Conservation (phyloP, 1,140 invertebrate species). For the Lanistes nyassanus region DNA sequence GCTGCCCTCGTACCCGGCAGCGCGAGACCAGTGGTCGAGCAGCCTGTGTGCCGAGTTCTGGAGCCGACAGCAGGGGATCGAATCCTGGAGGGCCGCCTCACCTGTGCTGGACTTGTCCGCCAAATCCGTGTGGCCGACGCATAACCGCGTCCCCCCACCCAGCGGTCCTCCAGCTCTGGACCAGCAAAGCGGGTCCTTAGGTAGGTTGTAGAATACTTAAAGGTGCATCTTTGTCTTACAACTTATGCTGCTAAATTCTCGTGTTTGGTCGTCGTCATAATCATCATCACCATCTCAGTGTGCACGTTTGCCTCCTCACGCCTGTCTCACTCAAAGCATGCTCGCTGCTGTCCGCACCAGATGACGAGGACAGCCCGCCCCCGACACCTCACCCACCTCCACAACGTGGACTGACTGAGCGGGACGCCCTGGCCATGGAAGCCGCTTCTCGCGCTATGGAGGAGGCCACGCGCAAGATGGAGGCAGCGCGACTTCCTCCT, state of each 20-base stretch:
- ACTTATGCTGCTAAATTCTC: too few relatives aligned
- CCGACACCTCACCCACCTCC: constrained; percentile 56
- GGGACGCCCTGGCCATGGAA: constrained; percentile 67
- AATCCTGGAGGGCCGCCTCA: constrained; percentile 12
- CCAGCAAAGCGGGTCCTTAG: not conserved
- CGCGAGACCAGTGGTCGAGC: constrained; percentile 13
- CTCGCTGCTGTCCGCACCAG: constrained; percentile 20
- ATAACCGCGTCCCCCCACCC: constrained; percentile 5
- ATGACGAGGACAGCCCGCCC: constrained; percentile 58
- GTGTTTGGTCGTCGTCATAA: too few relatives aligned
- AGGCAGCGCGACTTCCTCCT: constrained; percentile 38
- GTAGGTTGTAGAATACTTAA: too few relatives aligned
- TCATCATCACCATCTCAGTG: too few relatives aligned
- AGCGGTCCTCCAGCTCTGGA: not conserved
- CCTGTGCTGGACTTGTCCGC: constrained; percentile 20
- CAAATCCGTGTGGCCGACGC: constrained; percentile 8
- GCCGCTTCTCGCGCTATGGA: constrained; percentile 64
- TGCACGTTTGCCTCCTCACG: too few relatives aligned
- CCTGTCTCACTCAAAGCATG: not conserved
- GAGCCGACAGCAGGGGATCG: constrained; percentile 21
- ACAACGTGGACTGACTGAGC: constrained; percentile 58
- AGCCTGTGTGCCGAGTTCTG: constrained; percentile 21
- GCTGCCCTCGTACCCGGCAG: too few relatives aligned
- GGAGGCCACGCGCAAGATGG: constrained; percentile 65
- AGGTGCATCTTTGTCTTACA: too few relatives aligned